Percentiles rank a stretch among this genome's conserved stretches.
phyloP scores from a whole-genome alignment of 2,113 vertebrate species.

The Chascanopsetta lugubris region DNA sequence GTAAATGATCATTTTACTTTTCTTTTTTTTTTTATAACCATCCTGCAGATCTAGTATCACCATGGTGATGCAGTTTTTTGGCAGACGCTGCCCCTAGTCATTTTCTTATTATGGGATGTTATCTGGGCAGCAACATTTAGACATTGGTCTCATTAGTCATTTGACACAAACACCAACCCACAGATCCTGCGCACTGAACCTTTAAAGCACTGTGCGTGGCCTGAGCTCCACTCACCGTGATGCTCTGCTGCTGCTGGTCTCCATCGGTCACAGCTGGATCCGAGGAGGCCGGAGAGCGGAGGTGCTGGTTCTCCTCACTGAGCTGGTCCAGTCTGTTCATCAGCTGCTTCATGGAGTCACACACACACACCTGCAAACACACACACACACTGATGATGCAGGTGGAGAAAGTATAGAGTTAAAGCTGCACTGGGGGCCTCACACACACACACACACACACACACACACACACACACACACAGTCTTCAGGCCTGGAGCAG shows the following conservation, averaged over 20 bases:
- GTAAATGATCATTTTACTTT: too few relatives aligned
- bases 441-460: slow-evolving; percentile 7
- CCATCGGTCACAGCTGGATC: slow-evolving; percentile 52
- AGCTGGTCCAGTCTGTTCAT: slow-evolving; percentile 84
- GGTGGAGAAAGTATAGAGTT: slow-evolving; percentile 6
- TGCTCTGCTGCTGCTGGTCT: slow-evolving; percentile 55
- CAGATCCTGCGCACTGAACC: too few relatives aligned
- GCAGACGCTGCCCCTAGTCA: too few relatives aligned
- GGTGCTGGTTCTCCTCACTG: slow-evolving; percentile 79
- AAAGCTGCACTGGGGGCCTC: slow-evolving; percentile 25
- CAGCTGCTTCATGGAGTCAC: slow-evolving; percentile 82
- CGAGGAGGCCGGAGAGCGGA: slow-evolving; percentile 67
- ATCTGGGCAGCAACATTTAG: too few relatives aligned
- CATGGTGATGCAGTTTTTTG: too few relatives aligned
- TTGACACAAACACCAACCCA: too few relatives aligned
- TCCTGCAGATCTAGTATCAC: too few relatives aligned
- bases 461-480: slow-evolving; percentile 9
- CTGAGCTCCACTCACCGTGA: slow-evolving; percentile 64
- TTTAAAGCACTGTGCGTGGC: not conserved
- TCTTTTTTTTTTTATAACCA: too few relatives aligned
- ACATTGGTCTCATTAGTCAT: too few relatives aligned
- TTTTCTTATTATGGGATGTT: too few relatives aligned
- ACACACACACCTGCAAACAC: slow-evolving; percentile 54
- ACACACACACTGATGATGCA: slow-evolving; percentile 27
- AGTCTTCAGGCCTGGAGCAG: slow-evolving; percentile 12